These are phyloP conservation scores for Dendrocincla tyrannina DNA, from an alignment of 2,797 vertebrate species.

Conservation along the genomic window DNA sequence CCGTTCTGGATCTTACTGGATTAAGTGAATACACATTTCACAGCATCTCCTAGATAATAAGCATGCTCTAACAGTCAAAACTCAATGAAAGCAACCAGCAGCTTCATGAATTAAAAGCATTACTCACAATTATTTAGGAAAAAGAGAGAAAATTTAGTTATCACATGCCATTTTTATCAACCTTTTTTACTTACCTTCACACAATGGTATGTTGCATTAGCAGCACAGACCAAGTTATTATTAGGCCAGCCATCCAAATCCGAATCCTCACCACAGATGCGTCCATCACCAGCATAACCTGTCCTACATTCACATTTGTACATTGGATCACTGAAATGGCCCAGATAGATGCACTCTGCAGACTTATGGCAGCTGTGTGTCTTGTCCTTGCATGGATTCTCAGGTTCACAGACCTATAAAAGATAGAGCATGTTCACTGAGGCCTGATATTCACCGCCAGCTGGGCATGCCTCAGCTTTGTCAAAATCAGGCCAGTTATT, in stretches of 20 bases:
- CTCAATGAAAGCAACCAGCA: neutral
- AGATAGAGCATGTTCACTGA: neutral
- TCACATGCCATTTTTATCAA: neutral
- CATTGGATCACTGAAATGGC: slow-evolving; percentile 96
- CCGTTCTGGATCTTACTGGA: neutral
- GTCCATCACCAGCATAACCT: slow-evolving; percentile 95
- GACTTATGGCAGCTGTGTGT: slow-evolving; percentile 92
- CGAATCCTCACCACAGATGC: slow-evolving; percentile 94
- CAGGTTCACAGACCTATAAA: slow-evolving; percentile 91
- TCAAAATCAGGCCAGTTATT: neutral
- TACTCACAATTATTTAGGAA: neutral
- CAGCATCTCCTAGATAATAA: neutral
- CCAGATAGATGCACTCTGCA: slow-evolving; percentile 92
- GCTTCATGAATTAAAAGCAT: neutral
- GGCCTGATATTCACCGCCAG: neutral
- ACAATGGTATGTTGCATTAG: slow-evolving; percentile 93
- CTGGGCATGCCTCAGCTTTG: neutral
- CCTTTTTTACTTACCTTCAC: slow-evolving; percentile 81
- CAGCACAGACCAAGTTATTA: slow-evolving; percentile 89
- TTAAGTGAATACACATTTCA: neutral
- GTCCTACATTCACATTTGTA: slow-evolving; percentile 96
- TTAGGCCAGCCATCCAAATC: slow-evolving; percentile 99
- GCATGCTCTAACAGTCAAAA: neutral
- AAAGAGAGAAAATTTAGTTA: neutral
- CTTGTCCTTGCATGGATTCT: slow-evolving; percentile 94